A percentile compares a stretch with the other conserved stretches of the same genome.
Evolutionary conservation across 2,797 vertebrate species (phyloP).

Genomic region (Carcharodon carcharias): DNA sequence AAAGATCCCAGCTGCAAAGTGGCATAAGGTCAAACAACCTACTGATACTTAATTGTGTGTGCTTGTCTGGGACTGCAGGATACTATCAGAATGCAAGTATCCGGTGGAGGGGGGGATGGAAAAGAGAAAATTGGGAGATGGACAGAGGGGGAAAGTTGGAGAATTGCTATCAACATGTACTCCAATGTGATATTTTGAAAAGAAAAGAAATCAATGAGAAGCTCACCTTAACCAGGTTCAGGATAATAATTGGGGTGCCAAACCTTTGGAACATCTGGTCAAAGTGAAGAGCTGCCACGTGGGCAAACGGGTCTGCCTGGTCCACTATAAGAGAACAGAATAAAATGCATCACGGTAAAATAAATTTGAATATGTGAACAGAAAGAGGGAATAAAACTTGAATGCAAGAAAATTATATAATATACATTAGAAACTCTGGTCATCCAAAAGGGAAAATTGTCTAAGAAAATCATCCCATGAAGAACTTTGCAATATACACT

Average conservation of each 20-base stretch:
- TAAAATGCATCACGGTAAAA: neutral
- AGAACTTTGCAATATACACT: neutral
- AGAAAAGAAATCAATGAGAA: neutral
- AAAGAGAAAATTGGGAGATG: neutral
- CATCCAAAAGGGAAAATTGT: neutral
- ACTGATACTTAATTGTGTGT: neutral
- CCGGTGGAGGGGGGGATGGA: neutral
- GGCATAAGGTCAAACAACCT: neutral
- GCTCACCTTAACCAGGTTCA: constrained; percentile 95
- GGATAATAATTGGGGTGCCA: constrained; percentile 94
- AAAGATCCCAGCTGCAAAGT: neutral
- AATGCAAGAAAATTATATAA: neutral
- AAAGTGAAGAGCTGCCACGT: constrained; percentile 88
- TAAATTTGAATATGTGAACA: neutral
- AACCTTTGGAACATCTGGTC: constrained; percentile 98
- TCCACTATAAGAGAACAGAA: constrained; percentile 68
- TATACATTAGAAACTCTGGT: neutral
- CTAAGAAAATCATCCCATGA: neutral
- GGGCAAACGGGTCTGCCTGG: constrained; percentile 89
- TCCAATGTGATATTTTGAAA: neutral
- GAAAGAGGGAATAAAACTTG: neutral
- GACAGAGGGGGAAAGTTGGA: neutral
- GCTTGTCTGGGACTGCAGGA: neutral
- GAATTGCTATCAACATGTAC: neutral
- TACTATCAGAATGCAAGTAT: neutral